Base-by-base conservation (phyloP, 2,113 vertebrate species). In the Notechis scutatus region DNA sequence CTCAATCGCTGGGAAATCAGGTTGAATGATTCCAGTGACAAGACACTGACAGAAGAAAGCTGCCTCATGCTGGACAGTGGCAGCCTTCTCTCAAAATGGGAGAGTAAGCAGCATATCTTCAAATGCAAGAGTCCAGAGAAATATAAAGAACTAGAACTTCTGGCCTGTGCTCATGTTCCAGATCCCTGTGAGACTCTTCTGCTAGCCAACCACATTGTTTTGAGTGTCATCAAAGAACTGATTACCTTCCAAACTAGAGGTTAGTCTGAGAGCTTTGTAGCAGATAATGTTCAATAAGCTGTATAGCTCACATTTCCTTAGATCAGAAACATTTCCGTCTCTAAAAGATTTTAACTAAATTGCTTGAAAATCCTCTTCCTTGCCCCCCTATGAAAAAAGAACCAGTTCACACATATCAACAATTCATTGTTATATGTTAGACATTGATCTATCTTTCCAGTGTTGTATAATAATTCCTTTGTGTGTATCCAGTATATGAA, bases 191-290 rank as follows among this genome's bases (percentile, higher is more conserved):
- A 93, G 47, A 52, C 90, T 89, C 89, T 90, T 45, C 45, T 54
- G 45, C 24, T 93, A 26, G 92, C 92, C 81, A 90, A 64, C 92
- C 89, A 93, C 47, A 93, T 93, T 54, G 89, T 93, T 24, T 50
- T 93, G 56, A 87, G 56, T 1, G 92, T 93, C 89, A 93, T 93
- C 89, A 93, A 90, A 34, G 92, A 93, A 10, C 56, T 93, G 45
- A 87, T 93, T 20, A 11, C 2, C 45, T 54, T 93, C 81, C 89
- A 34, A 34, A 7, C 81, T 2, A 90, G 29, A 93, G 89, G 92
- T 93, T 34, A 93, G 81, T 39, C 56, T n/a, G 5, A 6, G 59
- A 15, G 21, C 29, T 45, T 88, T 42, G 86, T 2, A 20, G 59
- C 7, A n/a, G 12, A 42, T 47, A 1, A 29, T 57, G 4, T 29